Base-by-base conservation (phyloP, 2,888 invertebrate species). In the Polymixis flavicincta region DNA sequence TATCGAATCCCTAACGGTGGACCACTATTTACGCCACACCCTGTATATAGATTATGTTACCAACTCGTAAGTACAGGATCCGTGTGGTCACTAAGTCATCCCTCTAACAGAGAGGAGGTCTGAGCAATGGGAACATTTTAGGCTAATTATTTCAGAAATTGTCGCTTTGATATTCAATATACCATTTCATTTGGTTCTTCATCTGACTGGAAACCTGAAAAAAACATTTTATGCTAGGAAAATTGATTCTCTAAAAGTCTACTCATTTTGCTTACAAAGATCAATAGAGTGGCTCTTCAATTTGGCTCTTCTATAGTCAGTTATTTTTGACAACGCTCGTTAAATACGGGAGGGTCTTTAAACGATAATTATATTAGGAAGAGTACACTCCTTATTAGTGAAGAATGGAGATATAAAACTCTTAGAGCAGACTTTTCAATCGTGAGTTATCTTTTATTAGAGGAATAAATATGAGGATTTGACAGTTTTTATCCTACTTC, bases 301-400 rank as follows among this genome's bases (percentile, higher is more conserved):
- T 52, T 52, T 32, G 17, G 52, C 32, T 65, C 9, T 22, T n/a
- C 11, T 32, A 14, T 32, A 5, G 8, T 32, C 42, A 75, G 59
- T 76, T 52, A 59, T 32, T 25, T 45, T 22, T 67, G 52, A 25
- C 57, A 59, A 52, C 13, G 0, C 50, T 76, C 45, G 9, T 67
- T 76, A 22, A 76, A 32, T 32, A 19, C n/a, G 1, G 45, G 13
- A 45, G 22, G 50, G 66, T 59, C 57, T 50, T 42, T 25, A 32
- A 25, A 75, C 57, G 22, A 45, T 75, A 76, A 76, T 28, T n/a
- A 45, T 59, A 67, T 76, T 45, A 32, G 1, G 42, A 17, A 22
- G 45, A 59, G n/a, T 50, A 66, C 2, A 17, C 17, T 57, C 14
- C 1, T 54, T 32, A 65, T 14, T 76, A 55, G 2, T 63, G 28